Percentiles rank a stretch among this genome's conserved stretches.
phyloP scores from a whole-genome alignment of 2,797 vertebrate species.

The Setipinna tenuifilis region DNA sequence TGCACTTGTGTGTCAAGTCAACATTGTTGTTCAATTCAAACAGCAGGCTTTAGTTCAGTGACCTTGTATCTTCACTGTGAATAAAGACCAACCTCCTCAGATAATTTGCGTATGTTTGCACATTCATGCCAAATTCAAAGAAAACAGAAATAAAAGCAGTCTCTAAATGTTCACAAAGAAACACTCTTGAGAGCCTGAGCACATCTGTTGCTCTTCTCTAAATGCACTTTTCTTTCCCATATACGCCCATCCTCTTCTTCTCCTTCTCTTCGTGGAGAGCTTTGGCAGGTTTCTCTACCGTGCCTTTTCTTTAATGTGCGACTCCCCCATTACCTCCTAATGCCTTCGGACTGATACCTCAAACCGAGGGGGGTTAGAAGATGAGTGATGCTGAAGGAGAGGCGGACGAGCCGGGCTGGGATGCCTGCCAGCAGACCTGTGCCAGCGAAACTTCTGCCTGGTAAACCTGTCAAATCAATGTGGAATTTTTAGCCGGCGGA shows the following conservation, averaged over 20 bases:
- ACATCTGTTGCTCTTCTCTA: neutral
- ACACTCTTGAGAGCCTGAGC: neutral
- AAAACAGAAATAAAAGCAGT: no score
- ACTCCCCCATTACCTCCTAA: neutral
- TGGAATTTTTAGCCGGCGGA: constrained; percentile 30
- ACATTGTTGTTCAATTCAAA: no score
- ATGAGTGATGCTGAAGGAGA: constrained; percentile 22
- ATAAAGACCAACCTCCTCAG: no score
- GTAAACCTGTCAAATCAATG: constrained; percentile 46
- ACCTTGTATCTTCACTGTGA: no score
- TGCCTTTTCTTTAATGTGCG: neutral
- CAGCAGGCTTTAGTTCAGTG: no score
- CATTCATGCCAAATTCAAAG: no score
- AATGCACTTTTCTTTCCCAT: neutral
- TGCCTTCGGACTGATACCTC: neutral
- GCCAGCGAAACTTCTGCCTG: constrained; percentile 37
- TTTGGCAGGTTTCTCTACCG: neutral
- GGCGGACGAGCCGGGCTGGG: constrained; percentile 19
- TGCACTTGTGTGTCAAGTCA: no score
- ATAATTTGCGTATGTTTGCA: no score
- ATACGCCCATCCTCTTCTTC: neutral
- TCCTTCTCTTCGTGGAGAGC: neutral
- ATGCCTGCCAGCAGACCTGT: constrained; percentile 33
- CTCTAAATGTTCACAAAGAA: no score
- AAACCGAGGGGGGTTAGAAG: neutral